Evolutionary conservation across 2,797 vertebrate genomes (phyloP).

Genomic region (Macroramphosus scolopax): DNA sequence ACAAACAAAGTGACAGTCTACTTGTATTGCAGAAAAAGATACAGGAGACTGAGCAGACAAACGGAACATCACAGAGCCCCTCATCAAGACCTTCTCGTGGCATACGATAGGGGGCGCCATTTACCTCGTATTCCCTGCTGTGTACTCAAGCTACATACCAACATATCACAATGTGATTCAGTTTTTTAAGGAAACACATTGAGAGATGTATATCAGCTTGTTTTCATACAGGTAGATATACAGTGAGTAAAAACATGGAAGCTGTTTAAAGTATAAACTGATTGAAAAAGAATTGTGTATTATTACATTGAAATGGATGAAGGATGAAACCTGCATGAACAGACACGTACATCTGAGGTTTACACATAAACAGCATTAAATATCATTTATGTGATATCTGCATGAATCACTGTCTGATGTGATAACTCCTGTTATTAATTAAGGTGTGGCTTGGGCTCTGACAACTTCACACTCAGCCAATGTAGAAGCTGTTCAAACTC

Average conservation of each 20-base stretch:
- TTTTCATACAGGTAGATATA: not conserved
- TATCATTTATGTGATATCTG: too few species aligned
- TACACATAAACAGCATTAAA: too few species aligned
- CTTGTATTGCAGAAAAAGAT: not conserved
- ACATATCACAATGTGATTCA: constrained; percentile 9
- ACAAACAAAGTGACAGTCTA: constrained; percentile 2
- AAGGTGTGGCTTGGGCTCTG: too few species aligned
- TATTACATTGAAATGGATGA: too few species aligned
- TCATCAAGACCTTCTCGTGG: not conserved
- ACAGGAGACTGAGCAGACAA: not conserved
- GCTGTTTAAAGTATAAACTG: too few species aligned
- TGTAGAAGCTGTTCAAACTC: too few species aligned
- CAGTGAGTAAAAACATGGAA: not conserved
- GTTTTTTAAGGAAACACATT: not conserved
- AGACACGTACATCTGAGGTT: too few species aligned
- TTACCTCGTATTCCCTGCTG: constrained; percentile 31
- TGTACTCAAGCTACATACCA: constrained; percentile 7
- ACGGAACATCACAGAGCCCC: not conserved
- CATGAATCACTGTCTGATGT: too few species aligned
- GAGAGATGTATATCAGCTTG: not conserved
- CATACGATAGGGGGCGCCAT: constrained; percentile 62
- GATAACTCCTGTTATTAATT: too few species aligned
- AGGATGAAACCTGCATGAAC: too few species aligned
- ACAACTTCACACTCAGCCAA: too few species aligned
- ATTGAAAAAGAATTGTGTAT: too few species aligned